Evolutionary conservation across 2,797 vertebrate genomes (phyloP).

Genomic region (Bradypus variegatus): DNA sequence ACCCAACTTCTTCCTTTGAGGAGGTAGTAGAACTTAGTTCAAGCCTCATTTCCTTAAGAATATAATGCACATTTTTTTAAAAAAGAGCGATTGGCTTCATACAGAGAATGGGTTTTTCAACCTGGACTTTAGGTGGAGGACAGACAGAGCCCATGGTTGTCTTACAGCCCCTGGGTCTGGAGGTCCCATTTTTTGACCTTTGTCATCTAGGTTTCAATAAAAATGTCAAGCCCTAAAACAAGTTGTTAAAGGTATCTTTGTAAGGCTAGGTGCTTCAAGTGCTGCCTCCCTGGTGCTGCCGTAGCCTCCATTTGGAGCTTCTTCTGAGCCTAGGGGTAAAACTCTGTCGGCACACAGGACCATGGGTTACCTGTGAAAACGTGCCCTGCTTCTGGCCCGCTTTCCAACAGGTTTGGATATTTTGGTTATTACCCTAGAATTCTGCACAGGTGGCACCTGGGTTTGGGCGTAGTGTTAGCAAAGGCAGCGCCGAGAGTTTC

Average conservation of each 20-base stretch:
- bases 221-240: not conserved
- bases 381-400: not conserved
- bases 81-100: not conserved
- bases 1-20: not conserved
- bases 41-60: not conserved
- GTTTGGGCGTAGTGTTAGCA: conserved; percentile 1
- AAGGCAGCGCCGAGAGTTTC: not conserved
- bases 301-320: not conserved
- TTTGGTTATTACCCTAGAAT: conserved; percentile 4
- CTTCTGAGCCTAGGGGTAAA: not conserved
- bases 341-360: not conserved
- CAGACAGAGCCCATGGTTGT: not conserved
- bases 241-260: not conserved
- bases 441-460: not conserved
- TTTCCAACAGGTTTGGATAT: not conserved
- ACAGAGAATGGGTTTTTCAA: not conserved
- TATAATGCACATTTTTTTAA: not conserved
- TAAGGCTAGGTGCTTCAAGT: not conserved
- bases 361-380: not conserved
- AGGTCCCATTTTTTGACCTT: not conserved
- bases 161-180: not conserved
- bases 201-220: not conserved
- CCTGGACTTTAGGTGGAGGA: not conserved
- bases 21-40: not conserved
- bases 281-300: not conserved